These are phyloP conservation scores for Tetrax tetrax DNA, from an alignment of 2,113 vertebrate genomes.

Conservation along the genomic window DNA sequence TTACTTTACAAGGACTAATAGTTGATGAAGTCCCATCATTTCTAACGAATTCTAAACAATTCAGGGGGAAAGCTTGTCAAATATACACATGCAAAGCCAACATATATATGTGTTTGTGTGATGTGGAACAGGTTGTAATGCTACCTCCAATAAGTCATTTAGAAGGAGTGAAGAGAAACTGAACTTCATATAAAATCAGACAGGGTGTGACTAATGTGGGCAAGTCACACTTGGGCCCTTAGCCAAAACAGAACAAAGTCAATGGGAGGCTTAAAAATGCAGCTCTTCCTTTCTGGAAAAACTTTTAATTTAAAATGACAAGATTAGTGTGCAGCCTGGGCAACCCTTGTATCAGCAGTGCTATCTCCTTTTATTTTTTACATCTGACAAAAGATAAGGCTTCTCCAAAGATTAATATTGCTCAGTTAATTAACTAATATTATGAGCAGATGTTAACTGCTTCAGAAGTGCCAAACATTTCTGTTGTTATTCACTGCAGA, in stretches of 20 bases:
- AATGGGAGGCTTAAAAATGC: not conserved
- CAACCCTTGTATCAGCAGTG: not conserved
- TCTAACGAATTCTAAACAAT: not conserved
- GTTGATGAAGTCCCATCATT: not conserved
- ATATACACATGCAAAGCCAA: not conserved
- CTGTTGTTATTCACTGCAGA: not conserved
- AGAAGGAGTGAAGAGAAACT: not conserved
- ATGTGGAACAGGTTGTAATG: not conserved
- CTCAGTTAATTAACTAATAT: slow-evolving; percentile 42
- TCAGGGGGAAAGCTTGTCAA: not conserved
- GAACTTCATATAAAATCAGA: not conserved
- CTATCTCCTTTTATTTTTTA: not conserved
- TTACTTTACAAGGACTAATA: not conserved
- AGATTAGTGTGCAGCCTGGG: not conserved
- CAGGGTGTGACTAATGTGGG: not conserved
- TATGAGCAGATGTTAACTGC: slow-evolving; percentile 47
- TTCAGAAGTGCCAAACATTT: slow-evolving; percentile 14
- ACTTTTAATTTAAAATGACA: not conserved
- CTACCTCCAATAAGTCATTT: not conserved
- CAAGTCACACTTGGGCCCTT: not conserved
- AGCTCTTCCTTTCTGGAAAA: not conserved
- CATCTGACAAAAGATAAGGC: not conserved
- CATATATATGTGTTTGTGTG: not conserved
- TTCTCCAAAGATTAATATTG: slow-evolving; percentile 29
- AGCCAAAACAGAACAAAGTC: not conserved